These are phyloP conservation scores for Apodemia hepburni DNA, from an alignment of 2,888 invertebrate genomes.

Conservation along the genomic window DNA sequence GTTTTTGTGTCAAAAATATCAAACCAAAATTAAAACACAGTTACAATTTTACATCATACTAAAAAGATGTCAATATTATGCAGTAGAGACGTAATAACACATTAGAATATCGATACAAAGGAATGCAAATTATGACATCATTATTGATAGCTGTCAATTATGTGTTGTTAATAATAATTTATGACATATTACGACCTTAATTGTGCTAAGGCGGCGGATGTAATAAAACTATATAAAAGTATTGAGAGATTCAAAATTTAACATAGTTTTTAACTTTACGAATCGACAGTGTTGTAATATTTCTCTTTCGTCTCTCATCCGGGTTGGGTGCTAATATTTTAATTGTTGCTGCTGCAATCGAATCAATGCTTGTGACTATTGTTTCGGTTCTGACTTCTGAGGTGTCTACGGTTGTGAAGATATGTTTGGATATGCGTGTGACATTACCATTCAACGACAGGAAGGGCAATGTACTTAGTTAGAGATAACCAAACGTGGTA, in stretches of 20 bases:
- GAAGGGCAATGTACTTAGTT: no score
- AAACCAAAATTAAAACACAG: neutral
- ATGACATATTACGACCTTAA: neutral
- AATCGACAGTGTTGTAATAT: no score
- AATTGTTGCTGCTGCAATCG: no score
- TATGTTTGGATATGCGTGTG: no score
- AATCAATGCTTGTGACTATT: no score
- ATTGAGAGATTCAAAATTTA: neutral
- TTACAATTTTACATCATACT: neutral
- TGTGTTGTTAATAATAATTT: conserved; percentile 1
- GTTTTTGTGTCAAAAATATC: no score
- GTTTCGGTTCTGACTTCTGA: no score
- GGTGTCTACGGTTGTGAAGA: no score
- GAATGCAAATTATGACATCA: conserved; percentile 12
- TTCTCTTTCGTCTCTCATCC: no score
- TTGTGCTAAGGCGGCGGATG: neutral
- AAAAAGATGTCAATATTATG: conserved; percentile 3
- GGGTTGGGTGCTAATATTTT: no score
- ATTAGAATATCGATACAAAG: conserved; percentile 10
- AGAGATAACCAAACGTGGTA: no score
- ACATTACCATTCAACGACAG: no score
- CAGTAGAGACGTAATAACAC: neutral
- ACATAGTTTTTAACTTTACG: neutral
- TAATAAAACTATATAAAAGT: neutral
- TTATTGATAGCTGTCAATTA: conserved; percentile 10